Conservation (phyloP, 64 coral and sea anemone species). For the Actinia tenebrosa region DNA sequence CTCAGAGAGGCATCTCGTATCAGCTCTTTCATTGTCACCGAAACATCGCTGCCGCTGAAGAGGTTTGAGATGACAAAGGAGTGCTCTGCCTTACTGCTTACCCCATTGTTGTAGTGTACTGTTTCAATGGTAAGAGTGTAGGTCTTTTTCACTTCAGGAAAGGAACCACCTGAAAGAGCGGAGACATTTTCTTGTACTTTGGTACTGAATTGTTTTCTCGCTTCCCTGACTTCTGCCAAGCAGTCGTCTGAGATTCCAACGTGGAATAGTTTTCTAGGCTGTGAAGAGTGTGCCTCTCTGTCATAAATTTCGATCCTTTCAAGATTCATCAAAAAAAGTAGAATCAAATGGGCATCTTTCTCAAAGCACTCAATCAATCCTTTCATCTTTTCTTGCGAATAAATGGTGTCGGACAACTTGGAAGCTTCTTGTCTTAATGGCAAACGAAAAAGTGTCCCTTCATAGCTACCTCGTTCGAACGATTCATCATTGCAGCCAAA, state of each 20-base stretch:
- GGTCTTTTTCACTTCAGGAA: conserved; percentile 21
- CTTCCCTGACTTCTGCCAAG: conserved; percentile 17
- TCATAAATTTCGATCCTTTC: conserved; percentile 68
- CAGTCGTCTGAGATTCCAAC: conserved; percentile 31
- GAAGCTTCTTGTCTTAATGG: conserved; percentile 59
- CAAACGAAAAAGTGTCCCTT: conserved; percentile 89
- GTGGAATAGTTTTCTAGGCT: conserved; percentile 45
- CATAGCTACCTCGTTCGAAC: conserved; percentile 45
- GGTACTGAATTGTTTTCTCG: conserved; percentile 37
- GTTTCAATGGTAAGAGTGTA: conserved; percentile 55
- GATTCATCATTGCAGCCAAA: conserved; percentile 50
- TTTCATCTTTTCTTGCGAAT: conserved; percentile 64
- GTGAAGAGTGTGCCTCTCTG: conserved; percentile 10
- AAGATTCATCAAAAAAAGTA: conserved; percentile 75
- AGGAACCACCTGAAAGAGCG: neutral
- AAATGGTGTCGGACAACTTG: conserved; percentile 70
- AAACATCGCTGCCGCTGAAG: conserved; percentile 23
- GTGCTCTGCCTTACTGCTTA: neutral
- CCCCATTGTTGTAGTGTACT: neutral
- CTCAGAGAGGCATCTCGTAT: conserved; percentile 47
- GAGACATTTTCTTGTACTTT: neutral
- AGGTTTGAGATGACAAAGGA: conserved; percentile 52
- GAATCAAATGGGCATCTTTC: conserved; percentile 61
- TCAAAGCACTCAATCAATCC: conserved; percentile 72
- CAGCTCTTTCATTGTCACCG: conserved; percentile 28